A percentile compares a stretch with the other conserved stretches of the same genome.
Conservation (phyloP, 1,140 invertebrate genomes). For the Argopecten irradians region DNA sequence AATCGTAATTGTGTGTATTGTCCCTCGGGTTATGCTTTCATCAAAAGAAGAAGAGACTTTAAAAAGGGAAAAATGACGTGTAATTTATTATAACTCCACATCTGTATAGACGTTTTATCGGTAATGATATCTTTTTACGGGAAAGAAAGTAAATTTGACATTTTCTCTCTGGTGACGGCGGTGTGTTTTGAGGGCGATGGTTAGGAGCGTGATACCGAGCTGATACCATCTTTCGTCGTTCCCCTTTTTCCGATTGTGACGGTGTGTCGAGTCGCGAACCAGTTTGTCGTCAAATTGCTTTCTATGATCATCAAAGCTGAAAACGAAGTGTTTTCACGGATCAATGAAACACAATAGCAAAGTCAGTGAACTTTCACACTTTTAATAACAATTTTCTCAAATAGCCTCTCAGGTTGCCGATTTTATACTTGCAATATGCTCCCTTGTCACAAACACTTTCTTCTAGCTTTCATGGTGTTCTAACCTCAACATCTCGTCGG, state of each 20-base stretch:
- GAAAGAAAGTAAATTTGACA: constrained; percentile 48
- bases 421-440: constrained; percentile 11
- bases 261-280: constrained; percentile 33
- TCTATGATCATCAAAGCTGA: constrained; percentile 38
- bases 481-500: not conserved
- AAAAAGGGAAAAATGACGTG: constrained; percentile 1
- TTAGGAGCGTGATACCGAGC: constrained; percentile 5
- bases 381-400: constrained; percentile 28
- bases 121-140: constrained; percentile 37
- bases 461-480: not conserved
- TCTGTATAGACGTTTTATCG: constrained; percentile 7
- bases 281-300: constrained; percentile 25
- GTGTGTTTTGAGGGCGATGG: constrained; percentile 39
- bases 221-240: constrained; percentile 31
- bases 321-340: constrained; percentile 35
- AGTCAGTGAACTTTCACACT: constrained; percentile 41
- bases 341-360: constrained; percentile 31
- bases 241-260: constrained; percentile 35
- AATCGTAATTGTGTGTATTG: constrained; percentile 32
- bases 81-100: constrained; percentile 1
- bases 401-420: constrained; percentile 4
- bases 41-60: constrained; percentile 17
- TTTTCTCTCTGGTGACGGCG: constrained; percentile 40
- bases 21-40: constrained; percentile 27
- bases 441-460: constrained; percentile 4